Evolutionary conservation across 2,888 invertebrate species (phyloP).

Genomic region (Papilio gigon): DNA sequence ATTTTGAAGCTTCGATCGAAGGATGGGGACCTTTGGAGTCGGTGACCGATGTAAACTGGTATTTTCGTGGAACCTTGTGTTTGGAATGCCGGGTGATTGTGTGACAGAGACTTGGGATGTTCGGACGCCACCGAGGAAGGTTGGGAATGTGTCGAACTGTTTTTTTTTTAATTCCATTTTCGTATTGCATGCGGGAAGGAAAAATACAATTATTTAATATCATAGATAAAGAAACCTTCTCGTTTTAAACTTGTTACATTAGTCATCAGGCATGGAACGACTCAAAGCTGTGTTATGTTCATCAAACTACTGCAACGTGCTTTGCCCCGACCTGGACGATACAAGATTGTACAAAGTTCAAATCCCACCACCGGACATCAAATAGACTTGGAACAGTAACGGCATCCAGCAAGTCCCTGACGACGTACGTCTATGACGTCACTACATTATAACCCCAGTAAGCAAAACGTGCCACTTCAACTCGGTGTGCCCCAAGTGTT

Average conservation of each 20-base stretch:
- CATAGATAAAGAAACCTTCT: slow-evolving; percentile 35
- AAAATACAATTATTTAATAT: slow-evolving; percentile 55
- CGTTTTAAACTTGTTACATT: slow-evolving; percentile 49
- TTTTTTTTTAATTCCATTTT: slow-evolving; percentile 64
- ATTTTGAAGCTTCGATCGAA: slow-evolving; percentile 65
- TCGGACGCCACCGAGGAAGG: slow-evolving; percentile 79
- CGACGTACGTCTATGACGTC: slow-evolving; percentile 49
- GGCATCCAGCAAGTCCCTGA: slow-evolving; percentile 15
- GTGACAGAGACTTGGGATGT: slow-evolving; percentile 76
- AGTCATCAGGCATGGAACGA: slow-evolving; percentile 27
- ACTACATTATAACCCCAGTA: slow-evolving; percentile 62
- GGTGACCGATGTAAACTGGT: slow-evolving; percentile 86
- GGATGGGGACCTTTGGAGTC: slow-evolving; percentile 82
- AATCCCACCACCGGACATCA: slow-evolving; percentile 33
- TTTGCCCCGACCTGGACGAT: slow-evolving; percentile 6
- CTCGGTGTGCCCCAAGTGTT: slow-evolving; percentile 53
- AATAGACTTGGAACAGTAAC: slow-evolving; percentile 7
- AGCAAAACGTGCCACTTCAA: slow-evolving; percentile 66
- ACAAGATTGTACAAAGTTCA: neutral
- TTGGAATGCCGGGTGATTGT: slow-evolving; percentile 81
- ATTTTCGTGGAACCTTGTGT: slow-evolving; percentile 87
- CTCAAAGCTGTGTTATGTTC: slow-evolving; percentile 40
- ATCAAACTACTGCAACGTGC: slow-evolving; percentile 37
- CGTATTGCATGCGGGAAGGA: slow-evolving; percentile 76
- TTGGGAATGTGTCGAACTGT: slow-evolving; percentile 81